Percentiles rank a stretch among this genome's conserved stretches.
phyloP scores from a whole-genome alignment of 2,113 vertebrate genomes.

The Globicephala melas region DNA sequence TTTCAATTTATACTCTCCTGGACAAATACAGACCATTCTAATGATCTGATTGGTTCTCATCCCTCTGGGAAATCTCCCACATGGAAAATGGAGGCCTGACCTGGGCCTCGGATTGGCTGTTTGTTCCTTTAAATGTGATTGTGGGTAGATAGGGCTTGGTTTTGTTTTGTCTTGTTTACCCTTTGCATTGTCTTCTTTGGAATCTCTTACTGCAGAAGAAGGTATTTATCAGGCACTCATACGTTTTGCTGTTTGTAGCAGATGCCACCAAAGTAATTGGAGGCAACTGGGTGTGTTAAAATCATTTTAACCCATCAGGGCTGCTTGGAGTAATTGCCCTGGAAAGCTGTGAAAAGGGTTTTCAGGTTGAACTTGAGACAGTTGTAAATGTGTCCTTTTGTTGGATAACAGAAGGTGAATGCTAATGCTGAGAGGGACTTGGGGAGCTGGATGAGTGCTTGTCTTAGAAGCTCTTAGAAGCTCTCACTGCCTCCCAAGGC shows the following conservation, averaged over 20 bases:
- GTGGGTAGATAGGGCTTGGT: not conserved
- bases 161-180: not conserved
- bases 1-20: not conserved
- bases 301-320: constrained; percentile 14
- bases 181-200: not conserved
- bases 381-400: constrained; percentile 63
- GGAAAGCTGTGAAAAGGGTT: constrained; percentile 38
- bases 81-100: not conserved
- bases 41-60: not conserved
- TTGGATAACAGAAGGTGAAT: constrained; percentile 53
- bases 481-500: not conserved
- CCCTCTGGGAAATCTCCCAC: not conserved
- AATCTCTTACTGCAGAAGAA: constrained; percentile 18
- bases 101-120: not conserved
- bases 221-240: constrained; percentile 33
- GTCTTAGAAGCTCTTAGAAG: not conserved
- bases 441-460: not conserved
- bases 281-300: constrained; percentile 22
- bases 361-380: constrained; percentile 43
- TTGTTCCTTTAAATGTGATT: not conserved
- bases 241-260: constrained; percentile 4
- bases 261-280: not conserved
- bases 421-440: constrained; percentile 41
- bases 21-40: not conserved
- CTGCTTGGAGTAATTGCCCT: constrained; percentile 56